These are phyloP conservation scores for Seladonia tumulorum DNA, from an alignment of 2,888 invertebrate genomes.

Conservation along the genomic window DNA sequence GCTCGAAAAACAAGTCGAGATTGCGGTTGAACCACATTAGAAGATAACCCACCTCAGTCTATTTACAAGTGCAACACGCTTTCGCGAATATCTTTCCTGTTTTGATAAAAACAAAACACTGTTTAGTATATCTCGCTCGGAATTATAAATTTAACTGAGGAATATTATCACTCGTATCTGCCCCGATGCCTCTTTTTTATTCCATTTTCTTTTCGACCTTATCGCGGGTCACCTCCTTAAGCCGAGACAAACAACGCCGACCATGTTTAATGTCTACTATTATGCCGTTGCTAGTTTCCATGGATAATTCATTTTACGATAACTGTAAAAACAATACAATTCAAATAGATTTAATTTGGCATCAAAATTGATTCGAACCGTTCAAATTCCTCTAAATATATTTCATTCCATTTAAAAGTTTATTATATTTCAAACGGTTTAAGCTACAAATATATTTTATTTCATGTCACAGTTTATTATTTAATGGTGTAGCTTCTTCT, in stretches of 20 bases:
- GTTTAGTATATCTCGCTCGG: neutral
- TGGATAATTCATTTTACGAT: neutral
- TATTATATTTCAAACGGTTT: too few relatives aligned
- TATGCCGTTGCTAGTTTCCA: neutral
- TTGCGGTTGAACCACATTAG: constrained; percentile 27
- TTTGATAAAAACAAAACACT: constrained; percentile 23
- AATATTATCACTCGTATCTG: neutral
- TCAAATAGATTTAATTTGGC: too few relatives aligned
- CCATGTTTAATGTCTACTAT: neutral
- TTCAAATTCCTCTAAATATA: neutral
- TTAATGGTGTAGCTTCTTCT: too few relatives aligned
- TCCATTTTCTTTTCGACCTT: neutral
- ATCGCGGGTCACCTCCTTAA: neutral
- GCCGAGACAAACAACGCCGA: neutral
- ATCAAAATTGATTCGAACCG: too few relatives aligned
- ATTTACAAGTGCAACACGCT: neutral
- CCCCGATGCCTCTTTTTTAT: neutral
- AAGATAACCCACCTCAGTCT: constrained; percentile 33
- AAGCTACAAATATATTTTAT: too few relatives aligned
- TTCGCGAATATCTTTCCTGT: constrained; percentile 14
- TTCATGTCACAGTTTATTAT: too few relatives aligned
- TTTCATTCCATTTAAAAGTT: neutral
- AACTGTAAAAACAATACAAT: neutral
- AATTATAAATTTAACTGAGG: neutral
- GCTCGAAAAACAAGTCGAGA: constrained; percentile 22